Percentiles rank a stretch among this genome's conserved stretches.
Evolutionary conservation across 2,888 invertebrate species (phyloP).

Genomic region (Psococerastis gibbosa): DNA sequence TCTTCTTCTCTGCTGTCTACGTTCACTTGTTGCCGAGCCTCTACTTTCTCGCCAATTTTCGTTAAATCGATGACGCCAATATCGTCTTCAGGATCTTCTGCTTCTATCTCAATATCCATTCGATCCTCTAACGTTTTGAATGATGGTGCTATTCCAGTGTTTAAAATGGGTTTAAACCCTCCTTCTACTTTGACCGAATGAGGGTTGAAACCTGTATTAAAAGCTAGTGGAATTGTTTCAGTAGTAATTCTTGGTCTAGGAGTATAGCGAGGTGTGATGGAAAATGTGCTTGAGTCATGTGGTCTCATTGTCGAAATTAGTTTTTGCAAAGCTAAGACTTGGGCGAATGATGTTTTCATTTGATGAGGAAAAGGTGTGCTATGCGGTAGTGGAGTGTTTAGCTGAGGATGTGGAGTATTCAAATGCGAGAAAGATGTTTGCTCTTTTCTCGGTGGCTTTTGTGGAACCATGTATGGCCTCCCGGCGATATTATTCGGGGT

Average conservation of each 20-base stretch:
- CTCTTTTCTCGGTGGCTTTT: background rate
- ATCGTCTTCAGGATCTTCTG: slow-evolving; percentile 22
- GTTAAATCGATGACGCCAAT: slow-evolving; percentile 24
- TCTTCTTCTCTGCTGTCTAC: slow-evolving; percentile 24
- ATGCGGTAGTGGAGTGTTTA: background rate
- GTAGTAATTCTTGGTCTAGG: slow-evolving; percentile 9
- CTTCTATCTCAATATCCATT: slow-evolving; percentile 22
- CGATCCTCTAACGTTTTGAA: slow-evolving; percentile 35
- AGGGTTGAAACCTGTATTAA: slow-evolving; percentile 62
- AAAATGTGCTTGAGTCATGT: background rate
- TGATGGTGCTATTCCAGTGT: slow-evolving; percentile 23
- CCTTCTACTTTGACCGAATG: slow-evolving; percentile 64
- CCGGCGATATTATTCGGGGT: background rate
- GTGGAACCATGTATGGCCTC: background rate
- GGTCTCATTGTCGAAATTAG: background rate
- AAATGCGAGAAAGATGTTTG: too few relatives aligned
- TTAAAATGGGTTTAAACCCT: slow-evolving; percentile 63
- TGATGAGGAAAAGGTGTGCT: background rate
- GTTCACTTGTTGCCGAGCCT: slow-evolving; percentile 23
- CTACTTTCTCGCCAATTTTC: slow-evolving; percentile 27
- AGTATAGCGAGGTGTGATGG: slow-evolving; percentile 15
- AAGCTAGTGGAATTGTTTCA: slow-evolving; percentile 28
- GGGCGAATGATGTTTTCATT: background rate
- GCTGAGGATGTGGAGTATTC: background rate
- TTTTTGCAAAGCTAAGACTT: slow-evolving; percentile 3